Percentiles rank a stretch among this genome's conserved stretches.
Evolutionary conservation across 2,888 invertebrate species (phyloP).

Genomic region (Drosophila mettleri): DNA sequence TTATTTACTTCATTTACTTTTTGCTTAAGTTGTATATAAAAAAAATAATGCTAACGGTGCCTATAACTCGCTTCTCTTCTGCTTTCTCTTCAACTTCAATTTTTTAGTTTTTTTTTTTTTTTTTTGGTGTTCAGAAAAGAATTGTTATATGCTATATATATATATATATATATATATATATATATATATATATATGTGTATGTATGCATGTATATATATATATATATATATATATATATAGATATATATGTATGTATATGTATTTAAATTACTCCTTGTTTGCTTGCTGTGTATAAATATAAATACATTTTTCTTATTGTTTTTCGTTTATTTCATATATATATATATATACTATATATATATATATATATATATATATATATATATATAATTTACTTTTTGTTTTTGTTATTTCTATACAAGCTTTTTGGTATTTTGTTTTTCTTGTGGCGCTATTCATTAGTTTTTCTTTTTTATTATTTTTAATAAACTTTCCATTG

Average conservation of each 20-base stretch:
- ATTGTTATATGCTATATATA: slow-evolving; percentile 20
- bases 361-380: slow-evolving; percentile 13
- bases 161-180: slow-evolving; percentile 2
- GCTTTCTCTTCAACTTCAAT: neutral
- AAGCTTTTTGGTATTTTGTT: no score
- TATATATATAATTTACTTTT: slow-evolving; percentile 15
- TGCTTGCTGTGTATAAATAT: slow-evolving; percentile 73
- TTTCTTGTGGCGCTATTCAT: slow-evolving; percentile 30
- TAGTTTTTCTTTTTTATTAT: slow-evolving; percentile 14
- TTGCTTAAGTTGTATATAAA: slow-evolving; percentile 75
- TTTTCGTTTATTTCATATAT: slow-evolving; percentile 39
- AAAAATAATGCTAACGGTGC: slow-evolving; percentile 78
- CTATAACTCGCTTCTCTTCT: slow-evolving; percentile 50
- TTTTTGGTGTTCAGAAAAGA: slow-evolving; percentile 45
- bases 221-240: neutral
- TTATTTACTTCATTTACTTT: slow-evolving; percentile 47
- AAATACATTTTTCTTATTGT: slow-evolving; percentile 70
- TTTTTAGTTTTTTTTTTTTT: no score
- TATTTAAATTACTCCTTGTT: slow-evolving; percentile 57
- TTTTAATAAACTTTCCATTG: slow-evolving; percentile 37
- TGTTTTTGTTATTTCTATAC: slow-evolving; percentile 18
- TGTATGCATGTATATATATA: slow-evolving; percentile 36
- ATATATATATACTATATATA: slow-evolving; percentile 17
- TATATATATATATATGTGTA: neutral
- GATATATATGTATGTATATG: slow-evolving; percentile 21